These are phyloP conservation scores for Petroica traversi DNA, from an alignment of 2,113 vertebrate species.

Conservation along the genomic window DNA sequence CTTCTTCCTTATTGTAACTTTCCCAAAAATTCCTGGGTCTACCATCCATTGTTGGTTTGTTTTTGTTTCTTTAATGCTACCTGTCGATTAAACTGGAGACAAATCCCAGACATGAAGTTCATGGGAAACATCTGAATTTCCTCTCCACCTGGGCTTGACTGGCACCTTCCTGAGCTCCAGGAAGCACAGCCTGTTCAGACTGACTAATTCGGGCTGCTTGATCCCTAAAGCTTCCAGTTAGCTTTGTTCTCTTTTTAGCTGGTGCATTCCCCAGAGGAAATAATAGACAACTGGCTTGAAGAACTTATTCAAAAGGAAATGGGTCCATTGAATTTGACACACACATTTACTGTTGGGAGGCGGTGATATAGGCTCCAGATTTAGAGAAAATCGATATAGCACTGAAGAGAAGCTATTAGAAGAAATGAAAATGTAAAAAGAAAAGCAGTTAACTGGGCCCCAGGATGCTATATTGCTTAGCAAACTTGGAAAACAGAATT, in stretches of 20 bases:
- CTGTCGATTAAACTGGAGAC: not conserved
- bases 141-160: not conserved
- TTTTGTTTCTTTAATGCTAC: not conserved
- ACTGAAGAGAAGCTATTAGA: not conserved
- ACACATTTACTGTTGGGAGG: not conserved
- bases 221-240: not conserved
- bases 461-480: not conserved
- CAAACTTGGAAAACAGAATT: not conserved
- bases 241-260: not conserved
- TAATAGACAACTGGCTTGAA: not conserved
- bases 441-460: not conserved
- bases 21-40: fast-evolving
- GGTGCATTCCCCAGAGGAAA: not conserved
- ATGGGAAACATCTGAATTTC: not conserved
- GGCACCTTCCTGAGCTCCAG: not conserved
- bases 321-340: not conserved
- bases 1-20: not conserved
- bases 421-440: not conserved
- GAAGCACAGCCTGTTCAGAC: not conserved
- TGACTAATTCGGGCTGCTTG: not conserved
- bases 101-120: not conserved
- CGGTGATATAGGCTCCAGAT: fast-evolving
- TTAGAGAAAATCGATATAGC: not conserved
- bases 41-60: not conserved
- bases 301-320: not conserved